These are phyloP conservation scores for Nemoura dubitans DNA, from an alignment of 2,888 invertebrate genomes.

Conservation along the genomic window DNA sequence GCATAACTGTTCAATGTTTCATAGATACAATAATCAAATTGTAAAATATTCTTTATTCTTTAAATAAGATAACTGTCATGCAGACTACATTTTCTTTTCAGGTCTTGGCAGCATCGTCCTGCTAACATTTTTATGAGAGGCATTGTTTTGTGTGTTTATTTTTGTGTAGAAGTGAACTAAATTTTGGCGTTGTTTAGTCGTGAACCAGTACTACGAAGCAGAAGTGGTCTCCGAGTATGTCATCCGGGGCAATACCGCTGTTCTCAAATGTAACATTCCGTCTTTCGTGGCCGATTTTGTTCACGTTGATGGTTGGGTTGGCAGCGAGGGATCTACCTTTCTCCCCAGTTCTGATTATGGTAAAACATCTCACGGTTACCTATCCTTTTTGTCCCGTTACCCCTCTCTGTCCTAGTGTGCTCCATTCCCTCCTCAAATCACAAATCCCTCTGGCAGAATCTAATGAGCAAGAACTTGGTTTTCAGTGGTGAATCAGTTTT, in stretches of 20 bases:
- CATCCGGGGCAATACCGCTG: constrained; percentile 86
- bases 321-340: constrained; percentile 73
- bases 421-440: constrained; percentile 16
- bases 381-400: background rate
- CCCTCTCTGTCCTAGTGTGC: background rate
- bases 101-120: background rate
- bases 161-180: background rate
- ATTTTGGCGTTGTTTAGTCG: constrained; percentile 67
- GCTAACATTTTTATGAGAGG: background rate
- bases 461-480: constrained; percentile 48
- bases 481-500: constrained; percentile 76
- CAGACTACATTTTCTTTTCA: constrained; percentile 16
- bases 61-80: background rate
- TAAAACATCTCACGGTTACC: constrained; percentile 59
- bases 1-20: constrained; percentile 3
- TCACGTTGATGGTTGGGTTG: constrained; percentile 82
- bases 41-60: background rate
- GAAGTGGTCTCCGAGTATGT: constrained; percentile 92
- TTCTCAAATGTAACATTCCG: constrained; percentile 88
- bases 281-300: constrained; percentile 93
- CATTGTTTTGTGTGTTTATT: background rate
- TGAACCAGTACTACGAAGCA: constrained; percentile 88
- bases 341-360: constrained; percentile 77
- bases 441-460: background rate
- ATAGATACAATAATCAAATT: background rate